phyloP scores from a whole-genome alignment of 2,888 invertebrate genomes.

The Ichneumoninae sp. region DNA sequence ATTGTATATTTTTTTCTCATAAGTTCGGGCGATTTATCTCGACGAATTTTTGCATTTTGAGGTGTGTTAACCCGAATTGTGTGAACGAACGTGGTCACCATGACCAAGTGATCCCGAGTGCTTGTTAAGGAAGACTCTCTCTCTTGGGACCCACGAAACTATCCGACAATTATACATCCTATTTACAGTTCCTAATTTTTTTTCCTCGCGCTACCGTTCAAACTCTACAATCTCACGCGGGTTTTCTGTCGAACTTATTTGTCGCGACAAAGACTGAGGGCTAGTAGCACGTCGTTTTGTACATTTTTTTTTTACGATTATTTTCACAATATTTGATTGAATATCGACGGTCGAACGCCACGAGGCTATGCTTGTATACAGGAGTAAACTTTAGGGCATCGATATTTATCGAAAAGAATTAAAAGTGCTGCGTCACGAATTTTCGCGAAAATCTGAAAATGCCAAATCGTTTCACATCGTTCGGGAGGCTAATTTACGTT shows the following conservation, averaged over 20 bases:
- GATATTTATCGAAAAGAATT: neutral
- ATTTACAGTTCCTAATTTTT: constrained; percentile 77
- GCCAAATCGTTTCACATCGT: neutral
- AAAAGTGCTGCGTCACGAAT: neutral
- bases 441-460: neutral
- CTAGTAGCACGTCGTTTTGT: constrained; percentile 76
- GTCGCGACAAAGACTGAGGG: constrained; percentile 81
- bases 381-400: neutral
- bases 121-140: constrained; percentile 14
- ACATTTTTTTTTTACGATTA: neutral
- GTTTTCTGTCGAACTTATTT: constrained; percentile 75
- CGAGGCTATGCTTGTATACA: neutral
- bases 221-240: constrained; percentile 43
- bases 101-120: constrained; percentile 23
- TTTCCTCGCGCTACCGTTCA: constrained; percentile 48
- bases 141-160: constrained; percentile 61
- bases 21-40: constrained; percentile 22
- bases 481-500: constrained; percentile 9
- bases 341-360: constrained; percentile 3
- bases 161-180: constrained; percentile 65
- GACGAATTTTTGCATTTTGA: constrained; percentile 11
- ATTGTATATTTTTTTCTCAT: constrained; percentile 1
- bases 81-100: constrained; percentile 26
- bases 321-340: neutral
- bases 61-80: constrained; percentile 18